These are phyloP conservation scores for Oscheius onirici DNA, from an alignment of 2,888 invertebrate genomes.

Conservation along the genomic window DNA sequence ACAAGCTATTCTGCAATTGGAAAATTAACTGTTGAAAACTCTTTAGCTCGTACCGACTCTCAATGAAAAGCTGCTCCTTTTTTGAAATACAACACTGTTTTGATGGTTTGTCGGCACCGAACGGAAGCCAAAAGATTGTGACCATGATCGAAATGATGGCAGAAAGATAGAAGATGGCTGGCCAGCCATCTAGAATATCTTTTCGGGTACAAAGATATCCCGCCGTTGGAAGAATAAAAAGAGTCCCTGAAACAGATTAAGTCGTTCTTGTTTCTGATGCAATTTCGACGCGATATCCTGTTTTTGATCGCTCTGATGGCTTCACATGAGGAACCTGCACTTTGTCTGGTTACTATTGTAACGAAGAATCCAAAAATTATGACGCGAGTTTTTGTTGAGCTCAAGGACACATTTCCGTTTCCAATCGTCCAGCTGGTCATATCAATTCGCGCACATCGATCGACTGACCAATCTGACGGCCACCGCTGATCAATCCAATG, in stretches of 20 bases:
- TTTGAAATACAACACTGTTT: constrained; percentile 68
- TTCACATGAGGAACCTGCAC: too few species aligned
- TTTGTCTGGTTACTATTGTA: too few species aligned
- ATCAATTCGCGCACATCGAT: constrained; percentile 2
- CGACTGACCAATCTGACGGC: constrained; percentile 62
- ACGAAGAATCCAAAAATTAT: too few species aligned
- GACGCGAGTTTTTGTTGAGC: too few species aligned
- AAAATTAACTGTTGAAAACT: neutral
- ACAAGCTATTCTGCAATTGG: constrained; percentile 63
- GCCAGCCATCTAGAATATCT: constrained; percentile 68
- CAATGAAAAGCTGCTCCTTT: constrained; percentile 65
- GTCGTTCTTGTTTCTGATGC: too few species aligned
- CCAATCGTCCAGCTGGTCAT: constrained; percentile 1
- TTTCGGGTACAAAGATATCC: constrained; percentile 68
- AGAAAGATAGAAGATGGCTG: constrained; percentile 67
- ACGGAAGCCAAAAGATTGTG: constrained; percentile 67
- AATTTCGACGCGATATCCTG: too few species aligned
- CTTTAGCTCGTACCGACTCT: constrained; percentile 51
- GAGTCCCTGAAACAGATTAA: constrained; percentile 50
- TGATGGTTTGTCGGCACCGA: constrained; percentile 69
- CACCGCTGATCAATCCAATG: constrained; percentile 67
- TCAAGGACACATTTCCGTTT: neutral
- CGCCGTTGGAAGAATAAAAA: constrained; percentile 69
- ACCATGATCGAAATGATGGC: constrained; percentile 61
- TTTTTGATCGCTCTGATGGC: too few species aligned